Percentiles rank a stretch among this genome's conserved stretches.
These are phyloP conservation scores for Syrphus vitripennis DNA, from an alignment of 2,888 invertebrate species.

Conservation along the genomic window DNA sequence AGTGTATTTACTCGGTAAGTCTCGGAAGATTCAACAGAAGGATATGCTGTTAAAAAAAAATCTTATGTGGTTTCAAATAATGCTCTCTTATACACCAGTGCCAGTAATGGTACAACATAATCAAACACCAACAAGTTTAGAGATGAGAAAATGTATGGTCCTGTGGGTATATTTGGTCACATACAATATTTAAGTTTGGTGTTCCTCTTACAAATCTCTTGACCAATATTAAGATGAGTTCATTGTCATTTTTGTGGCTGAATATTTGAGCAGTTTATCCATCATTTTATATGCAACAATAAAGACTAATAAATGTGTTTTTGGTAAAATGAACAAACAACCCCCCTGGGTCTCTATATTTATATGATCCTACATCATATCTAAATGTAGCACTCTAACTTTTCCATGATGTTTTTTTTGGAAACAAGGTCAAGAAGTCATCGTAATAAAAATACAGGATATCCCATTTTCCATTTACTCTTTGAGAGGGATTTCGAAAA, in stretches of 20 bases:
- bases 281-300: constrained; percentile 1
- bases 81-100: too few species aligned
- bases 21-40: too few species aligned
- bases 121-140: neutral
- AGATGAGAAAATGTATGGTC: constrained; percentile 2
- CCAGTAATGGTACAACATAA: too few species aligned
- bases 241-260: constrained; percentile 54
- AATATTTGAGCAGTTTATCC: neutral
- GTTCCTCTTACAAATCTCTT: constrained; percentile 25
- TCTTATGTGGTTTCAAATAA: too few species aligned
- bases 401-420: neutral
- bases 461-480: too few species aligned
- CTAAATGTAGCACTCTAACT: neutral
- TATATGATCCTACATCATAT: neutral
- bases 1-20: too few species aligned
- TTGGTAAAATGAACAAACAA: neutral
- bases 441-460: too few species aligned
- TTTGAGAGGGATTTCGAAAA: too few species aligned
- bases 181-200: neutral
- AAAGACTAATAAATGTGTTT: too few species aligned
- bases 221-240: constrained; percentile 64
- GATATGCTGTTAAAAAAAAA: too few species aligned
- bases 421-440: too few species aligned
- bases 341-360: neutral
- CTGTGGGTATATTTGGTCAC: constrained; percentile 20